These are phyloP conservation scores for Eudyptes chrysolophus DNA, from an alignment of 2,113 vertebrate species.

Conservation along the genomic window DNA sequence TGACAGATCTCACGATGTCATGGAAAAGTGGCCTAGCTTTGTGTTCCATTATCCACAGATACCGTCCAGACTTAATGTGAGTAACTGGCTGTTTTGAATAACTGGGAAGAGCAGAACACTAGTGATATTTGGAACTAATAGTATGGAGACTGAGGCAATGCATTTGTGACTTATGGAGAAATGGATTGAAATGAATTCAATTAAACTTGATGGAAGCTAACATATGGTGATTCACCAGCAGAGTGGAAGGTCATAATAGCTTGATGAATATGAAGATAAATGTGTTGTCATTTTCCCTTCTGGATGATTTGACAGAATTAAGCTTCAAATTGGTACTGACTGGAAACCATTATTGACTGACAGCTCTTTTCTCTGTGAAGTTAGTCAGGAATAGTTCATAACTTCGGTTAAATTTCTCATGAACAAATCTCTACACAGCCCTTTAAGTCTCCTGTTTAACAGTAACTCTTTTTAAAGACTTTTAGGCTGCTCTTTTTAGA, in stretches of 20 bases:
- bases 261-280: neutral
- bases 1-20: slow-evolving; percentile 93
- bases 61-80: slow-evolving; percentile 96
- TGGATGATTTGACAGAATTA: slow-evolving; percentile 23
- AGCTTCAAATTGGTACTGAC: neutral
- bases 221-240: neutral
- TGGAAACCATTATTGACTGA: neutral
- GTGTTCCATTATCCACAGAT: slow-evolving; percentile 94
- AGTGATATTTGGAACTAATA: neutral
- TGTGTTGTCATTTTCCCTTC: slow-evolving; percentile 21
- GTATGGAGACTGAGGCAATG: neutral
- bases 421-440: neutral
- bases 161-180: neutral
- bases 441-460: neutral
- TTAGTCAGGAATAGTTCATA: neutral
- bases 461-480: neutral
- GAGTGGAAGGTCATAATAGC: neutral
- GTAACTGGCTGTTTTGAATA: slow-evolving; percentile 37
- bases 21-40: slow-evolving; percentile 98
- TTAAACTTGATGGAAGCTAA: neutral
- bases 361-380: neutral
- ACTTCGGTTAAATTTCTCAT: neutral
- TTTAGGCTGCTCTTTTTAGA: neutral
- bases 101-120: neutral
- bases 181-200: neutral